Conservation (phyloP, 2,797 vertebrate genomes). For the Acipenser transmontanus region DNA sequence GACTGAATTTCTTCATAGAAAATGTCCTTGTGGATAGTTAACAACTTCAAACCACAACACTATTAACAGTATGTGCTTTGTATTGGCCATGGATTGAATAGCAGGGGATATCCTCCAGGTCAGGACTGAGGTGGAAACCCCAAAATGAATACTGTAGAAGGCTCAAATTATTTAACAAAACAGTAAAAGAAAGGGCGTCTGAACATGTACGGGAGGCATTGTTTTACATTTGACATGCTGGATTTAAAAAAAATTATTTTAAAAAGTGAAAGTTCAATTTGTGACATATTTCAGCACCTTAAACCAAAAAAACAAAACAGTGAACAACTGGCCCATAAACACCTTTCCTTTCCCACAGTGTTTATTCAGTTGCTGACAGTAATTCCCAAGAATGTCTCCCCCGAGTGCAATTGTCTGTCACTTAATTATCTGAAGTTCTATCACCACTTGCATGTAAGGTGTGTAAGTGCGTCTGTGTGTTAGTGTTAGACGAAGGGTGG, state of each 20-base stretch:
- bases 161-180: no score
- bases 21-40: no score
- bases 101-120: no score
- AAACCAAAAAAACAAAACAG: constrained; percentile 19
- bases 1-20: no score
- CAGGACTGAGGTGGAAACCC: no score
- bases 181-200: no score
- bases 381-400: constrained; percentile 52
- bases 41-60: no score
- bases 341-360: constrained; percentile 38
- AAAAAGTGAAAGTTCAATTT: constrained; percentile 20
- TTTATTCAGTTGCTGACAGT: constrained; percentile 46
- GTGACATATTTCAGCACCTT: constrained; percentile 29
- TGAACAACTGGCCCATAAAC: constrained; percentile 49
- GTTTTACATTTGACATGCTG: no score
- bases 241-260: background rate
- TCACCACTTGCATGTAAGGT: constrained; percentile 54
- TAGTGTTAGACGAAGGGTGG: constrained; percentile 14
- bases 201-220: no score
- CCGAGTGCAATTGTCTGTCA: constrained; percentile 57
- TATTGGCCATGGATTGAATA: no score
- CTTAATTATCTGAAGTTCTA: constrained; percentile 63
- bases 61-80: no score
- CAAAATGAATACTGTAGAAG: no score
- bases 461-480: constrained; percentile 34